Base-by-base conservation (phyloP, 1,140 invertebrate species). In the Listronotus oregonensis region DNA sequence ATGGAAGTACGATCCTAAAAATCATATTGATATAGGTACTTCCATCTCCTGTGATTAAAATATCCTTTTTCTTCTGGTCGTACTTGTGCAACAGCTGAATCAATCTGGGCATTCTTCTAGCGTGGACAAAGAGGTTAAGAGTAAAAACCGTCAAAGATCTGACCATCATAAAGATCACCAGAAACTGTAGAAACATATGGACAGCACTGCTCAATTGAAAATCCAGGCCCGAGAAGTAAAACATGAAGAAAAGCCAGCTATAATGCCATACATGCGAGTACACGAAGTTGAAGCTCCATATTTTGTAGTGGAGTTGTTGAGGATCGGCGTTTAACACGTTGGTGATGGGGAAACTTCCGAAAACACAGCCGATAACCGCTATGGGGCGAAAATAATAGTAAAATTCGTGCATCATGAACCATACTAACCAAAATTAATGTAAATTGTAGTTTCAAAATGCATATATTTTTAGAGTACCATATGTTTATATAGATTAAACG, bases 321-420 rank as follows among this genome's bases (percentile, higher is more conserved):
- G 66, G 64, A 46, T 71, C 43, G 1, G 10, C 14, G 9, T 8
- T 34, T 3, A 55, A 21, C 9, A 67, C 46, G 50, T 71, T 69
- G 37, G 66, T 32, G 6, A 71, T 31, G 2, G 70, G 67, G 37
- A 71, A 69, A 17, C 61, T 46, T n/a, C 70, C 70, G 18, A 59
- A 27, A 32, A 64, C 10, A 50, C 66, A 66, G 14, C 63, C 46
- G 10, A 68, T 17, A 8, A 71, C 9, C 3, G 60, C 67, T 3
- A 68, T 34, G 6, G 67, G 70, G 21, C 60, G 54, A 32, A 71
- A 71, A 43, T 66, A 69, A n/a, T 54, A 68, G 46, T 68, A 71
- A 57, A 71, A 71, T 0, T 42, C 21, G 21, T 5, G 21, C 21
- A 27, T 27, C 5, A 27, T 27, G 21, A 27, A 27, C 21, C 5